Evolutionary conservation across 2,888 invertebrate species (phyloP).

Genomic region (Machimus rusticus): DNA sequence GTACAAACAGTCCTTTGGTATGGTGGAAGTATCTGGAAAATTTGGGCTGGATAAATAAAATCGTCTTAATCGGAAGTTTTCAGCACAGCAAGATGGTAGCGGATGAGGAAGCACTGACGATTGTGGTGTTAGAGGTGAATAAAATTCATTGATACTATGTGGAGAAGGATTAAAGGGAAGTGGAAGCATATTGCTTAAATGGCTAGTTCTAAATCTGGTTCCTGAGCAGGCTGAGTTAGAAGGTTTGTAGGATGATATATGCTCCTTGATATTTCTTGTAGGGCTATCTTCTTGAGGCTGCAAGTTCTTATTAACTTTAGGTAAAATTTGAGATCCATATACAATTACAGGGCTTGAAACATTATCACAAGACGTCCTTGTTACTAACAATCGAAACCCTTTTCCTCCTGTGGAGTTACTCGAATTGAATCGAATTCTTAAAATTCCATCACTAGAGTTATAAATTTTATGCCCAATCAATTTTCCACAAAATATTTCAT

Average conservation of each 20-base stretch:
- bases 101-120: conserved; percentile 44
- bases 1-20: conserved; percentile 67
- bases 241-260: not conserved
- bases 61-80: conserved; percentile 61
- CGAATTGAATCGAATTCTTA: conserved; percentile 64
- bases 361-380: conserved; percentile 60
- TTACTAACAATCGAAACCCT: conserved; percentile 66
- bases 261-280: not conserved
- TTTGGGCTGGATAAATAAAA: conserved; percentile 64
- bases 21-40: not conserved
- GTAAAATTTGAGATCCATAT: not conserved
- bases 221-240: not conserved
- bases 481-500: conserved; percentile 65
- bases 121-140: conserved; percentile 7
- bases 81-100: conserved; percentile 60
- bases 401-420: conserved; percentile 53
- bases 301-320: not conserved
- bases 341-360: not conserved
- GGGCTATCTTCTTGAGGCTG: conserved; percentile 45
- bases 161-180: not conserved
- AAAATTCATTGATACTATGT: not conserved
- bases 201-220: not conserved
- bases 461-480: conserved; percentile 59
- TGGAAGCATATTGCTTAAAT: not conserved
- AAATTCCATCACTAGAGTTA: conserved; percentile 59